Evolutionary conservation across 2,797 vertebrate species (phyloP), one percentile per base, ranked within the genome.

Genomic region (Capromys pilorides): DNA sequence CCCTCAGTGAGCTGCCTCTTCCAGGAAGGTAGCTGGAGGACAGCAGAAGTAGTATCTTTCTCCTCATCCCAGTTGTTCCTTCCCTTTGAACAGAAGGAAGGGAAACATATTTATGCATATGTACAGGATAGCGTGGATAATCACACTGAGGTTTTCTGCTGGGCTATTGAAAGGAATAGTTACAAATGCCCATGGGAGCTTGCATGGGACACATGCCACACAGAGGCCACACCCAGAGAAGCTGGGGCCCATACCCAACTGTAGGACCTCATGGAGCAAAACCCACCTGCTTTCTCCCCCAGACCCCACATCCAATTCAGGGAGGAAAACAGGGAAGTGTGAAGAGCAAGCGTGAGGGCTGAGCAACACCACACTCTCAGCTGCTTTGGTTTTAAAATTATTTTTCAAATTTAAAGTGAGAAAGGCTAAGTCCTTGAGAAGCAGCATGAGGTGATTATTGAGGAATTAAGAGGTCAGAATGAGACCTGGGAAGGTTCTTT

Each of bases 301-400:
- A 4, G 3, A n/a, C 0, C 19, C 5, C 13, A 49, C n/a, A 26
- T 59, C 28, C 11, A 18, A 12, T 51, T 31, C 33, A 3, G 0
- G 8, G n/a, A 59, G 28, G 54, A 88, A 66, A 82, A 13, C 64
- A n/a, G 41, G n/a, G 19, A 61, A 26, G 11, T 71, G 14, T 45
- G 61, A 79, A 61, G 33, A 64, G 9, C 9, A 45, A 51, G 12
- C 61, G 12, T 11, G 5, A 66, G 73, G 31, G 16, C 0, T 10
- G 10, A 16, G 5, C 36, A 39, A 3, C 19, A 22, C 12, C 5
- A 16, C 39, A 49, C 24, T 75, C 24, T 28, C 39, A 28, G 73
- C 26, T 28, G 41, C 21, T 71, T 51, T n/a, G 41, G 45, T 83
- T 91, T 93, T 86, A 77, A 86, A 57, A 4, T 61, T 41, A 54